A percentile compares a stretch with the other conserved stretches of the same genome.
These are phyloP conservation scores for Caenorhabditis uteleia DNA, from an alignment of 2,888 invertebrate genomes.

Conservation along the genomic window DNA sequence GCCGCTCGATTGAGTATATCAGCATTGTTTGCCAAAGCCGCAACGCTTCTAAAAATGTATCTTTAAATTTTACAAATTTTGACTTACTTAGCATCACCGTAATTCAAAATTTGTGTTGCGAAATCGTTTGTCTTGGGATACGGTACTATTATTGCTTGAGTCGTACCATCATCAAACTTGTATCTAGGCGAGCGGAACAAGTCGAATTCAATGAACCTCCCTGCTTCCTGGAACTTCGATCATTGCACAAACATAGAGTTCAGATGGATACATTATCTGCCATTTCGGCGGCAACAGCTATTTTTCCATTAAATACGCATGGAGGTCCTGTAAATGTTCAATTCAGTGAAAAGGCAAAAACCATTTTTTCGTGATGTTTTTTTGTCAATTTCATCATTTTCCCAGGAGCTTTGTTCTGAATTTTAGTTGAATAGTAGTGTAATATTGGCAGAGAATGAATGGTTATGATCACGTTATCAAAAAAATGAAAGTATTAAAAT, in stretches of 20 bases:
- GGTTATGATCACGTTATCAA: no score
- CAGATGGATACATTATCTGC: no score
- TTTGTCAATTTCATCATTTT: no score
- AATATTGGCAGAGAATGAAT: no score
- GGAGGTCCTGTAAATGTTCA: no score
- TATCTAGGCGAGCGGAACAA: slow-evolving; percentile 11
- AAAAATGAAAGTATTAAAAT: no score
- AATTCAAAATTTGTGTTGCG: background rate
- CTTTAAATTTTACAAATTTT: background rate
- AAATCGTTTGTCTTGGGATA: slow-evolving; percentile 8
- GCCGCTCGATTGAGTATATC: slow-evolving; percentile 5
- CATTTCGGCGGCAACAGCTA: slow-evolving; percentile 12
- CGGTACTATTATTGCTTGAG: slow-evolving; percentile 16
- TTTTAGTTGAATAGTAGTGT: no score
- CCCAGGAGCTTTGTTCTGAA: no score
- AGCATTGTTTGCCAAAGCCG: slow-evolving; percentile 10
- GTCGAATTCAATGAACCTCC: slow-evolving; percentile 4
- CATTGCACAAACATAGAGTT: no score
- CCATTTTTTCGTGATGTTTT: no score
- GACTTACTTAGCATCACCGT: slow-evolving; percentile 9
- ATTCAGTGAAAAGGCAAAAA: no score
- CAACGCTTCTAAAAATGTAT: slow-evolving; percentile 19
- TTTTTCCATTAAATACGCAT: slow-evolving; percentile 16
- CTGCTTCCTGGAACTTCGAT: background rate
- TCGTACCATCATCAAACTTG: slow-evolving; percentile 4